Evolutionary conservation across 1,140 invertebrate genomes (phyloP).

Genomic region (Drosophila malerkotliana): DNA sequence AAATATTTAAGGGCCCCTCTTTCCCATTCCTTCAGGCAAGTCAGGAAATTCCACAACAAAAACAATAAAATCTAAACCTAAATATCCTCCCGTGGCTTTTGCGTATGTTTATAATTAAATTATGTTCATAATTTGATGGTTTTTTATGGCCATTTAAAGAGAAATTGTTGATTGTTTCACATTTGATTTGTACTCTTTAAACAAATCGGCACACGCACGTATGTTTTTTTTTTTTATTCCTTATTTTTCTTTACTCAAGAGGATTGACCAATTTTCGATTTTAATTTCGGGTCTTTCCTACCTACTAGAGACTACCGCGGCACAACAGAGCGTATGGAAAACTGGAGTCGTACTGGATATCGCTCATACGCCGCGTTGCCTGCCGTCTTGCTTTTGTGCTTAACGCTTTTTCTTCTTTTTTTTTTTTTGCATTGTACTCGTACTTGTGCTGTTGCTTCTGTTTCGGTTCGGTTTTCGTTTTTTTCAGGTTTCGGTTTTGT

Average conservation of each 20-base stretch:
- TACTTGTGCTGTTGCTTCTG: slow-evolving; percentile 63
- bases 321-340: slow-evolving; percentile 71
- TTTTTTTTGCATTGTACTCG: slow-evolving; percentile 26
- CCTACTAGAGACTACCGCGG: slow-evolving; percentile 28
- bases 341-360: slow-evolving; percentile 77
- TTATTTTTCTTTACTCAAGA: slow-evolving; percentile 27
- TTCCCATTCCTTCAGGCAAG: background rate
- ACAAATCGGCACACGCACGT: slow-evolving; percentile 61
- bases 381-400: slow-evolving; percentile 51
- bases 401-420: slow-evolving; percentile 49
- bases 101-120: slow-evolving; percentile 64
- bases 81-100: slow-evolving; percentile 13
- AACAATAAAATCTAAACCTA: slow-evolving; percentile 13
- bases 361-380: slow-evolving; percentile 75
- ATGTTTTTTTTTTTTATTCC: slow-evolving; percentile 12
- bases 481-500: slow-evolving; percentile 13
- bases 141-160: slow-evolving; percentile 54
- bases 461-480: slow-evolving; percentile 21
- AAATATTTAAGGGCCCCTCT: slow-evolving; percentile 52
- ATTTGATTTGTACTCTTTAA: slow-evolving; percentile 46
- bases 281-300: slow-evolving; percentile 9
- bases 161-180: slow-evolving; percentile 58
- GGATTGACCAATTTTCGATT: slow-evolving; percentile 16
- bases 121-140: slow-evolving; percentile 62
- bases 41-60: background rate